These are phyloP conservation scores for Ceuthmochares aereus DNA, from an alignment of 2,113 vertebrate genomes.

Conservation along the genomic window DNA sequence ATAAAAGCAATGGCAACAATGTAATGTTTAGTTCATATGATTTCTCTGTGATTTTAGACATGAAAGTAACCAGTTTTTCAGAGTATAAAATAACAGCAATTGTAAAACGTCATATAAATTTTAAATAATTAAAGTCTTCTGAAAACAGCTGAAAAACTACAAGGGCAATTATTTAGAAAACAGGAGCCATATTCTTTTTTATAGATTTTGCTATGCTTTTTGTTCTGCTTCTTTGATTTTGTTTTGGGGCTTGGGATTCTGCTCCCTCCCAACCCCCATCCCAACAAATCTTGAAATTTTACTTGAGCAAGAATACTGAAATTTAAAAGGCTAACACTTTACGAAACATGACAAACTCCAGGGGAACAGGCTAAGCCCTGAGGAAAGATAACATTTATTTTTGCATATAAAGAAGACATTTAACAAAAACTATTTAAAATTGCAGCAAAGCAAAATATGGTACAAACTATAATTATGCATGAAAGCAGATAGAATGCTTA, in stretches of 20 bases:
- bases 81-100: conserved; percentile 56
- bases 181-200: neutral
- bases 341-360: neutral
- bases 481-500: neutral
- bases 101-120: conserved; percentile 63
- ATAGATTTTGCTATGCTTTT: neutral
- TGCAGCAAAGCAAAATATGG: neutral
- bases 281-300: neutral
- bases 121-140: conserved; percentile 75
- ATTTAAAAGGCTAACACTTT: neutral
- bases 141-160: conserved; percentile 48
- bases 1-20: conserved; percentile 59
- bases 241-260: neutral
- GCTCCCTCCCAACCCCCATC: too few species aligned
- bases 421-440: neutral
- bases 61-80: conserved; percentile 58
- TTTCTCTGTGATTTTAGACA: conserved; percentile 65
- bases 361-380: neutral
- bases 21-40: conserved; percentile 39
- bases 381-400: neutral
- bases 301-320: neutral
- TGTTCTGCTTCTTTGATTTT: neutral
- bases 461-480: neutral
- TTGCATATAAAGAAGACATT: neutral
- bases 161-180: neutral